These are phyloP conservation scores for Alosa alosa DNA, from an alignment of 2,113 vertebrate species.

Conservation along the genomic window DNA sequence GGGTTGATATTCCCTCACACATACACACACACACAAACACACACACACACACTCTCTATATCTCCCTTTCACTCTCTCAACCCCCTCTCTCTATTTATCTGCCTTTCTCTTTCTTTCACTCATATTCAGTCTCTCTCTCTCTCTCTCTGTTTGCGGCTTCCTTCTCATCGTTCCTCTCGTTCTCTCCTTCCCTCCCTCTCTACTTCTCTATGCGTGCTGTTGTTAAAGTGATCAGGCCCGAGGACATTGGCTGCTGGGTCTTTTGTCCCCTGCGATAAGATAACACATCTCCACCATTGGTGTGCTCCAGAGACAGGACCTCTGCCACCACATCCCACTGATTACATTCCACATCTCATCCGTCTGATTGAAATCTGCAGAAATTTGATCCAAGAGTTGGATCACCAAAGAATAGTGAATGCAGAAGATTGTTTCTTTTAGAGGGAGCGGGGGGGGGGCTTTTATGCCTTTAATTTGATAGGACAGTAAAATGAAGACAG, in stretches of 20 bases:
- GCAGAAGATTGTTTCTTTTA: too few species aligned
- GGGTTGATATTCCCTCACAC: background rate
- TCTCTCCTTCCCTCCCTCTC: background rate
- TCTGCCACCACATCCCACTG: background rate
- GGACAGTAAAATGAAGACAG: too few species aligned
- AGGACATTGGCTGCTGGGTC: background rate
- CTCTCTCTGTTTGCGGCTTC: background rate
- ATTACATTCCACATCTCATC: background rate
- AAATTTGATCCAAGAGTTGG: background rate
- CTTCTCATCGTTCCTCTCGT: background rate
- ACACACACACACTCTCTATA: background rate
- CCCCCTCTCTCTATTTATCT: background rate
- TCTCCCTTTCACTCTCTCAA: background rate
- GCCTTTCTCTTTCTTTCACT: background rate
- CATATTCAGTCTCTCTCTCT: background rate
- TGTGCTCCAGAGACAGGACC: background rate
- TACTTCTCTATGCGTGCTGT: background rate
- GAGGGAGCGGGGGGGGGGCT: too few species aligned
- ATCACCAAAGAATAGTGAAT: background rate
- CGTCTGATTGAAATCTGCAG: background rate
- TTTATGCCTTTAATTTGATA: too few species aligned
- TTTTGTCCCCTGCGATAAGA: background rate
- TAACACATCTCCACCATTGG: background rate
- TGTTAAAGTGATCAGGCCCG: background rate
- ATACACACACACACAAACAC: too few species aligned